These are phyloP conservation scores for Rattus rattus DNA, from an alignment of 2,113 vertebrate species.

Conservation along the genomic window DNA sequence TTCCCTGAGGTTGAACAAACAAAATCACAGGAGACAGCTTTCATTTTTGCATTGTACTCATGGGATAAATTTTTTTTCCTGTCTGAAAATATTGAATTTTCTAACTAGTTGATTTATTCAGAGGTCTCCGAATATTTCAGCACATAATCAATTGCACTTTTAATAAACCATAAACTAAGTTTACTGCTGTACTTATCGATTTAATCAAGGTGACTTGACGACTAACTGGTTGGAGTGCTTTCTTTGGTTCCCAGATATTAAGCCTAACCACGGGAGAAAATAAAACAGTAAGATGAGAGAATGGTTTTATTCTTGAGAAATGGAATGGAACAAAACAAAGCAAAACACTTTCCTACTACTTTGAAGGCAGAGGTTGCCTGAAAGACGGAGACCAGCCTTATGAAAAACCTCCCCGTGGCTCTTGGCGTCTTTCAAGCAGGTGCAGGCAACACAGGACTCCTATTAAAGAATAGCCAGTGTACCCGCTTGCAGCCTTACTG, in stretches of 20 bases:
- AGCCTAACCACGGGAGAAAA: conserved; percentile 23
- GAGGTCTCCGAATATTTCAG: conserved; percentile 75
- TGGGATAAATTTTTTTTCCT: conserved; percentile 57
- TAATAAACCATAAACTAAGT: conserved; percentile 78
- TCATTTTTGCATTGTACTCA: conserved; percentile 56
- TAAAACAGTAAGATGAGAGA: conserved; percentile 36
- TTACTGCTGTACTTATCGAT: conserved; percentile 72
- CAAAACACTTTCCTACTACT: conserved; percentile 37
- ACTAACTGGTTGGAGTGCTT: conserved; percentile 36
- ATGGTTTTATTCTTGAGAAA: conserved; percentile 60
- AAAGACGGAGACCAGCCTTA: background rate
- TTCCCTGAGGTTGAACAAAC: conserved; percentile 1
- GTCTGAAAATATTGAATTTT: conserved; percentile 69
- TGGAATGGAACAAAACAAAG: conserved; percentile 51
- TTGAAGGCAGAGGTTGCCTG: conserved; percentile 48
- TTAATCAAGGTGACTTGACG: conserved; percentile 67
- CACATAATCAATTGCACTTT: conserved; percentile 73
- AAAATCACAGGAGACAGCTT: conserved; percentile 46
- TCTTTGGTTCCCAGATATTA: background rate
- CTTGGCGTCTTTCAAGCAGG: conserved; percentile 63
- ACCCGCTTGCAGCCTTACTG: conserved; percentile 47
- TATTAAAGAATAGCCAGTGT: conserved; percentile 60
- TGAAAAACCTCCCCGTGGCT: conserved; percentile 66
- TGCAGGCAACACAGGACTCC: background rate
- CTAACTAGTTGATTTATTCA: conserved; percentile 76